Base-by-base conservation (phyloP, 1,140 invertebrate species). In the Hestina assimilis region DNA sequence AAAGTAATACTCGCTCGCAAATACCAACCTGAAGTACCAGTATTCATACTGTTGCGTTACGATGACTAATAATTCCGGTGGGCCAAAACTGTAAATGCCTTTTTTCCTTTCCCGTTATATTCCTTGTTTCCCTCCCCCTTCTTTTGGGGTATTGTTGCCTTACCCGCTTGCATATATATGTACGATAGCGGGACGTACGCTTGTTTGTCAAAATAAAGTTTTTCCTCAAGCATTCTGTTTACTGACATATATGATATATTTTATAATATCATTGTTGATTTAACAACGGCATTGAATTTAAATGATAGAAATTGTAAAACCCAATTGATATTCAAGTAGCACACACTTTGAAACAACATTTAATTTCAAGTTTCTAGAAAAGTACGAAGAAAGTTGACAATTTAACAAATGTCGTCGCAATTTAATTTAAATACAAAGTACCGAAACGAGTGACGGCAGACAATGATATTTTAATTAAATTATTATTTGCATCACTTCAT, bases 291-390 rank as follows among this genome's bases (percentile, higher is more conserved):
- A 26, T 42, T 48, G 59, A 68, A 68, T 68, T 55, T 56, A 54
- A 65, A 64, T 59, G 29, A 26, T 29, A 29, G 23, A n/a, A n/a
- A n/a, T n/a, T 28, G 45, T 59, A 60, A 53, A 56, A 33, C 40
- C 46, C 28, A 46, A 28, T 60, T 57, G 38, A 52, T 46, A 68
- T 68, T 61, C 66, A 57, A 53, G 28, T 43, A 17, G 41, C 52
- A 61, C 48, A 58, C 48, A 15, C 19, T 1, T 31, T n/a, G 15
- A 21, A 29, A 48, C 26, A 19, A 38, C 12, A 15, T 33, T 45
- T 55, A 29, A 23, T 20, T 11, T 46, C 23, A 51, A 41, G 35
- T 41, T 52, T 52, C 24, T 52, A 41, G 12, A 52, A 51, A 51
- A 52, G 48, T 41, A 24, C 8, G 15, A 52, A 42, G 48, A 52